Conservation (phyloP, 2,113 vertebrate species). For the Rallus limicola region DNA sequence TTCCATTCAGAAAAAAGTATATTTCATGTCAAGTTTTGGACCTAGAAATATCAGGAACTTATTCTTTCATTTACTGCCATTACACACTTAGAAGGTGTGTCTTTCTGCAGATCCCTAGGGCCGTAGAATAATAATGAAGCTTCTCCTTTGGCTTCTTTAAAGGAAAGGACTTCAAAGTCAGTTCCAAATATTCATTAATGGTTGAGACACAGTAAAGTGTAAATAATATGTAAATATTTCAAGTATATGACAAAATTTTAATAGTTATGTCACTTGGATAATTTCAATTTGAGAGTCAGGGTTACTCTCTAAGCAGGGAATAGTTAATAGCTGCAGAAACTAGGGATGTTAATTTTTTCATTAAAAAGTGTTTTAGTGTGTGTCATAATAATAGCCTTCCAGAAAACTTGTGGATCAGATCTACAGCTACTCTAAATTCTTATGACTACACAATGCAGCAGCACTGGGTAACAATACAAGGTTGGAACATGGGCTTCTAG, state of each 20-base stretch:
- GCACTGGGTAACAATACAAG: neutral
- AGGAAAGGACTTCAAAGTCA: constrained; percentile 48
- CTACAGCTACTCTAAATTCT: neutral
- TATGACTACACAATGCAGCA: neutral
- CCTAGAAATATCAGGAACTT: neutral
- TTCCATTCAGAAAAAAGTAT: neutral
- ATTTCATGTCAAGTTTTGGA: neutral
- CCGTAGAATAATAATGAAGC: neutral
- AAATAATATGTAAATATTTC: neutral
- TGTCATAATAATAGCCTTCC: neutral
- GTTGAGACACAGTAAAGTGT: neutral
- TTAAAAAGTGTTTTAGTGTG: neutral
- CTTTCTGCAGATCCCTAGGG: neutral
- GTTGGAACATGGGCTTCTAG: neutral
- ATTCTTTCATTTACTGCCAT: neutral
- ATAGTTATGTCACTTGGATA: neutral
- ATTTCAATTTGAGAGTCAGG: neutral
- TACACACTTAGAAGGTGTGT: neutral
- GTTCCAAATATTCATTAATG: constrained; percentile 11
- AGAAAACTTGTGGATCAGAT: neutral
- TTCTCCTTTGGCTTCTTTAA: neutral
- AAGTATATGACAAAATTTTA: neutral
- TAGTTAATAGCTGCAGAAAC: neutral
- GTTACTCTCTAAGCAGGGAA: neutral
- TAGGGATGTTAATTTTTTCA: constrained; percentile 1